phyloP scores from a whole-genome alignment of 2,888 invertebrate genomes.

The Zhuqinia jingwanae region DNA sequence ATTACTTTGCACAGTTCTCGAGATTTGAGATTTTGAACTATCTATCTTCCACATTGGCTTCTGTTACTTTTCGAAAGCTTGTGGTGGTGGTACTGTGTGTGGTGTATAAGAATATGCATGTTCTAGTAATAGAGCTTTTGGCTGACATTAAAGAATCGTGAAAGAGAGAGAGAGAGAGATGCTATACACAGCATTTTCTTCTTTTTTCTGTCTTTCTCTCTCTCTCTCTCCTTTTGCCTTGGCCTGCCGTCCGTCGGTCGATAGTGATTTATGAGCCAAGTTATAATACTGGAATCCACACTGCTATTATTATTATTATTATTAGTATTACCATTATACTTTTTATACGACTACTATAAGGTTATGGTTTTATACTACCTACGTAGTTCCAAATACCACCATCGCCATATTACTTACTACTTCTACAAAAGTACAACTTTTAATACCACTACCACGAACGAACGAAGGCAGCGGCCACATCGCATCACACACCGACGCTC shows the following conservation, averaged over 20 bases:
- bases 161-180: slow-evolving; percentile 25
- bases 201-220: not conserved
- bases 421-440: slow-evolving; percentile 50
- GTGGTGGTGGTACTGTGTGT: not conserved
- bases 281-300: slow-evolving; percentile 70
- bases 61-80: slow-evolving; percentile 28
- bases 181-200: slow-evolving; percentile 44
- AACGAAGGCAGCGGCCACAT: slow-evolving; percentile 42
- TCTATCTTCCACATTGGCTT: slow-evolving; percentile 64
- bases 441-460: slow-evolving; percentile 57
- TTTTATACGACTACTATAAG: not conserved
- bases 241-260: slow-evolving; percentile 55
- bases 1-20: slow-evolving; percentile 5
- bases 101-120: not conserved
- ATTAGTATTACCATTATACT: slow-evolving; percentile 30
- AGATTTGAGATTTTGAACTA: slow-evolving; percentile 63
- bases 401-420: not conserved
- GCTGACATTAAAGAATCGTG: slow-evolving; percentile 57
- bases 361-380: slow-evolving; percentile 7
- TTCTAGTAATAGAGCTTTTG: slow-evolving; percentile 18
- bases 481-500: slow-evolving; percentile 60
- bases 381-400: not conserved
- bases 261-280: slow-evolving; percentile 71
- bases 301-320: slow-evolving; percentile 70
- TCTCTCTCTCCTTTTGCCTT: slow-evolving; percentile 10